phyloP scores from a whole-genome alignment of 2,797 vertebrate species.

The Pteropus rufus region DNA sequence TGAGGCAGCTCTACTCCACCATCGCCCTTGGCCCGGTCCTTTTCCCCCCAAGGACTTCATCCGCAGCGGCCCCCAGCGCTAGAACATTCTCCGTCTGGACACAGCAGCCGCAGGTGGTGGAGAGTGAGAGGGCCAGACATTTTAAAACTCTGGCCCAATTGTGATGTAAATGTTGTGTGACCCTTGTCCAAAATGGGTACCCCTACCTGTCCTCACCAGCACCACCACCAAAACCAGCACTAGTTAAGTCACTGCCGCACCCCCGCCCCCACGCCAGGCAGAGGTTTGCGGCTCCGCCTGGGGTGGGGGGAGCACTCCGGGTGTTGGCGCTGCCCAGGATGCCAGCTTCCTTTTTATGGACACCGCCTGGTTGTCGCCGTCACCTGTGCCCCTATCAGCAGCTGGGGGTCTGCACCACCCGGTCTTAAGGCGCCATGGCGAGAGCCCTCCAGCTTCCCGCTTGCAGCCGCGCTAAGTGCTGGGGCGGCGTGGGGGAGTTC shows the following conservation, averaged over 20 bases:
- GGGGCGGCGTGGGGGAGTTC: not conserved
- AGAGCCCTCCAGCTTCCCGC: not conserved
- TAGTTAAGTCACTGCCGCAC: not conserved
- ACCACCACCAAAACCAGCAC: not conserved
- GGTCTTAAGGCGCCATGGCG: not conserved
- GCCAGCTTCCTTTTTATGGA: not conserved
- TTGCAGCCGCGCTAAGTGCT: not conserved
- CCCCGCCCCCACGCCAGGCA: not conserved
- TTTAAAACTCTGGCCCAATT: constrained; percentile 68
- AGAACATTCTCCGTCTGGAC: constrained; percentile 71
- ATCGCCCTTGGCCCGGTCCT: constrained; percentile 65
- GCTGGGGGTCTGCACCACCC: not conserved
- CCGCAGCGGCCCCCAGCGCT: constrained; percentile 61
- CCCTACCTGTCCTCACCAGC: not conserved
- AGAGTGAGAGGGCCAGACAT: constrained; percentile 66
- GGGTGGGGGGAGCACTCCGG: not conserved
- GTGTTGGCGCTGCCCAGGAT: not conserved
- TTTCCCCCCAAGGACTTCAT: constrained; percentile 68
- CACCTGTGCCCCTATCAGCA: not conserved
- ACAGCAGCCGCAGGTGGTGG: constrained; percentile 63
- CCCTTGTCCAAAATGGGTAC: constrained; percentile 59
- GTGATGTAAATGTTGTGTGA: constrained; percentile 77
- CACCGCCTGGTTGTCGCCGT: not conserved
- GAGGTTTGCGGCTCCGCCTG: not conserved
- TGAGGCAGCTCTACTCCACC: constrained; percentile 66